Evolutionary conservation across 2,888 invertebrate genomes (phyloP), one percentile per base, ranked within the genome.

Genomic region (Emmelina monodactyla): DNA sequence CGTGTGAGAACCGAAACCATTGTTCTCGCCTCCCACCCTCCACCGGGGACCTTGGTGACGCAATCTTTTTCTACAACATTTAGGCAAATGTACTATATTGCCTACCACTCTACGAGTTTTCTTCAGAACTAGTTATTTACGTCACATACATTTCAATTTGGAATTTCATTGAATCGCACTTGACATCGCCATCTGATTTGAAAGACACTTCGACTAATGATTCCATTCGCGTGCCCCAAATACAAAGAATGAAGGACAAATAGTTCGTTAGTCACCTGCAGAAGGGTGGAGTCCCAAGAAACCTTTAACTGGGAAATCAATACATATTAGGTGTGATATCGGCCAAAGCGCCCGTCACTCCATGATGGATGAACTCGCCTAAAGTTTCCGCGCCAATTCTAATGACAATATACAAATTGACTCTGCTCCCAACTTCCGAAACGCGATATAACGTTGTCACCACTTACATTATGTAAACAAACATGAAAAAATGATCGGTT

Each of bases 1-100:
- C 80, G 81, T 80, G 80, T 81, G 80, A 80, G 81, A 81, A 80
- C 79, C 78, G 78, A 80, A 80, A 79, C 79, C 80, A 79, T 79
- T 79, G 80, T 79, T 79, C 78, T 73, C 73, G 68, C 75, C 70
- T 64, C 64, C 70, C 71, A 58, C 61, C 63, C 55, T 60, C 63
- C 70, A 58, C 61, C 59, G 68, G 70, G 70, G 70, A 73, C 75
- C 72, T 76, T 73, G 75, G 75, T 75, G 78, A 78, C 76, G 75
- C 76, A 72, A 78, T 78, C 73, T 73, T 72, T 72, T 73, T 68
- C 75, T 75, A 67, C 66, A 64, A 64, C 65, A 68, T 72, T 73
- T 73, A 76, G 65, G 62, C 62, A 70, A 72, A 70, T 66, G 63
- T 71, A 65, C 59, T n/a, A n/a, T n/a, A n/a, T n/a, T n/a, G n/a